Base-by-base conservation (phyloP, 2,888 invertebrate genomes). In the Atethmia centrago region DNA sequence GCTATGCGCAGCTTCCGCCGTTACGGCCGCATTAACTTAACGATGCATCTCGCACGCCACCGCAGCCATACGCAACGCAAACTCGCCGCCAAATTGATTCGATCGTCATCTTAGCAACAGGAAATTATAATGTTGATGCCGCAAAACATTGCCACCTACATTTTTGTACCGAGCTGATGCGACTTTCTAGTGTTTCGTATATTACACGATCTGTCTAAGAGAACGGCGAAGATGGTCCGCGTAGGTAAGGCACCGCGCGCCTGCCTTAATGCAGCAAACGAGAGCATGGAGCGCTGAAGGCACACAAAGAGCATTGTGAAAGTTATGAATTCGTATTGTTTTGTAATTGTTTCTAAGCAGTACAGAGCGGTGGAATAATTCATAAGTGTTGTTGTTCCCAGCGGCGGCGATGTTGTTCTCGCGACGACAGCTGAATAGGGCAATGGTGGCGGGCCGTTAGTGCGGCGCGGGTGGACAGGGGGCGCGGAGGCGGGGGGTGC, bases 341-440 rank as follows among this genome's bases (percentile, higher is more conserved):
- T 94, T 93, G 94, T 95, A 94, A 95, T 95, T 95, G 94, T 95
- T 94, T 93, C 92, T 90, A 93, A 94, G 92, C 92, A 90, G 93
- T 92, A 91, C 90, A 90, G 91, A 90, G 91, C 92, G 89, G 89
- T 89, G 90, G 95, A 95, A 95, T 95, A 95, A 95, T 96, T 95
- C 95, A 95, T 96, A 94, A 94, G 93, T 92, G 90, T 90, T 90
- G 92, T 92, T 93, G 92, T 93, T 94, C 92, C 91, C 92, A 91
- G 93, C 91, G 93, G 93, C 93, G 93, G 91, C 92, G 90, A 90
- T 89, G 93, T 91, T 93, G 93, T 92, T 93, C 90, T 90, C 90
- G 91, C 90, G 93, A 88, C 91, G 95, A 95, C 95, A 95, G 95
- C 92, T 95, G 96, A 96, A 96, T 96, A 95, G 95, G 94, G 94